Base-by-base conservation (phyloP, 2,888 invertebrate genomes). In the Arrhopalites spinosus region DNA sequence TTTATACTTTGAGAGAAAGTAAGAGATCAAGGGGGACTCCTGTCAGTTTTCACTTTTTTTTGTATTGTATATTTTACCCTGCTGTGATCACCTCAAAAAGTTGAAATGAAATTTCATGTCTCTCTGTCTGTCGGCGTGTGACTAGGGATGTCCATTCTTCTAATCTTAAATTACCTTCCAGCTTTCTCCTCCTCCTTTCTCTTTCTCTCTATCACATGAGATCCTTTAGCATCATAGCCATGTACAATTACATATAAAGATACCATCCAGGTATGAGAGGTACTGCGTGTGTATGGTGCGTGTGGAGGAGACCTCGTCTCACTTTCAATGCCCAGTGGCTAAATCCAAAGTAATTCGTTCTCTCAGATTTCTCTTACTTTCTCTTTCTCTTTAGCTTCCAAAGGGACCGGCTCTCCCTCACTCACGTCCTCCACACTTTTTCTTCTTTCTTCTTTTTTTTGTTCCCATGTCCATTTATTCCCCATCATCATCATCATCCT, bases 341-440 rank as follows among this genome's bases (percentile, higher is more conserved):
- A 75, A 74, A 74, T 74, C 74, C 74, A 50, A 74, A 30, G 64
- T 75, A 75, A 75, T 75, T 75, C 74, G n/a, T n/a, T 50, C 59
- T 63, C 59, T 71, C 75, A 75, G 70, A 75, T 70, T 75, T 75
- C 53, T 47, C 50, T 15, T 30, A 36, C 56, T 27, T 23, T 29
- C 59, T 53, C 43, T 56, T 15, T 64, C 67, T 56, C 63, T 74
- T 25, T 43, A 67, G 23, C 45, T 71, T 61, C 36, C 67, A 68
- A n/a, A 23, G 67, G 67, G 67, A 68, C 47, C 23, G 47, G 47
- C 67, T 50, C 53, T 56, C 69, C 30, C 69, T 53, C 69, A 53
- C 53, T 29, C 69, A 13, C 36, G 1, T 23, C 20, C 53, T 59
- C 23, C 69, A 5, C 20, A 20, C 25, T n/a, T 64, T 45, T 25